phyloP scores from a whole-genome alignment of 2,797 vertebrate species.

The Argya squamiceps region DNA sequence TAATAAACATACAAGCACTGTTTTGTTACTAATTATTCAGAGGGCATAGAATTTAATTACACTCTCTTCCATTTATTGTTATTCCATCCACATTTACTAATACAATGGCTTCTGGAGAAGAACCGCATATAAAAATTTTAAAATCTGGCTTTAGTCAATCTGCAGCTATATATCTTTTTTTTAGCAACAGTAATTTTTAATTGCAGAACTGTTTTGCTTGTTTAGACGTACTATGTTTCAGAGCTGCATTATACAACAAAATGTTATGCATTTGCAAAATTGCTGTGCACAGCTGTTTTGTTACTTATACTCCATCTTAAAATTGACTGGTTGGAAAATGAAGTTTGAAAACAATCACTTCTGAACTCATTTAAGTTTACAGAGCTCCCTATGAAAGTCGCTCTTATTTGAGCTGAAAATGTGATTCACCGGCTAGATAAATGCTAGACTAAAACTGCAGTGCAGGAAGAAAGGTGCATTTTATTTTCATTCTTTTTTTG shows the following conservation, averaged over 20 bases:
- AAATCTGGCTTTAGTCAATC: not conserved
- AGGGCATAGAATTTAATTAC: not conserved
- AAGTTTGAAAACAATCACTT: constrained; percentile 61
- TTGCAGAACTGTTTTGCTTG: constrained; percentile 40
- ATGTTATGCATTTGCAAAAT: constrained; percentile 45
- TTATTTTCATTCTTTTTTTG: not conserved
- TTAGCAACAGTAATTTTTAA: constrained; percentile 5
- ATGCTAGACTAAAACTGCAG: constrained; percentile 21
- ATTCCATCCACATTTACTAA: not conserved
- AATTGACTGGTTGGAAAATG: constrained; percentile 54
- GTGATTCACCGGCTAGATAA: constrained; percentile 8
- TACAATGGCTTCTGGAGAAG: not conserved
- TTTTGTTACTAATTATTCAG: not conserved
- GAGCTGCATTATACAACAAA: constrained; percentile 2
- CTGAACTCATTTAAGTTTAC: constrained; percentile 31
- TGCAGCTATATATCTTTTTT: not conserved
- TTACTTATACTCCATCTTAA: constrained; percentile 38
- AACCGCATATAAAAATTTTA: not conserved
- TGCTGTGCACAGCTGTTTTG: constrained; percentile 16
- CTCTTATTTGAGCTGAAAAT: constrained; percentile 35
- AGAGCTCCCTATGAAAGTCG: not conserved
- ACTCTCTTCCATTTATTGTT: not conserved
- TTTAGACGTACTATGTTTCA: not conserved
- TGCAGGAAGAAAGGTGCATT: not conserved
- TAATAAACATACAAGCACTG: not conserved